These are phyloP conservation scores for Dryobotodes eremita DNA, from an alignment of 2,888 invertebrate genomes.

Conservation along the genomic window DNA sequence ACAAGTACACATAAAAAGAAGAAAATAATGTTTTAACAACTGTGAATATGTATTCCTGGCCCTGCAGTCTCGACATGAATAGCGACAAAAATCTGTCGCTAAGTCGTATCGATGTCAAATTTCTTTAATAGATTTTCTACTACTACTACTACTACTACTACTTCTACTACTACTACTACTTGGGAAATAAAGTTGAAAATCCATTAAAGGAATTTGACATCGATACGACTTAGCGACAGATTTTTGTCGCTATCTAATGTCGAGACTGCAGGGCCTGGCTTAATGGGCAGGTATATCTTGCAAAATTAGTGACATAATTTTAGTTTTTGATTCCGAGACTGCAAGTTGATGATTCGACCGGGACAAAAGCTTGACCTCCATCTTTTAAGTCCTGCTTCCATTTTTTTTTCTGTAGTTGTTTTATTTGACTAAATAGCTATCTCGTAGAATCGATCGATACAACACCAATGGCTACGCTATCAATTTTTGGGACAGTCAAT, in stretches of 20 bases:
- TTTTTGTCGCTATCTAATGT: too few species aligned
- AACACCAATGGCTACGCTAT: background rate
- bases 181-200: too few species aligned
- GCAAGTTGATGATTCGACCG: background rate
- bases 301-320: background rate
- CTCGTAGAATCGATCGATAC: constrained; percentile 15
- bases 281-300: background rate
- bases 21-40: background rate
- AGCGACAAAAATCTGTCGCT: too few species aligned
- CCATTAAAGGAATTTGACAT: too few species aligned
- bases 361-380: background rate
- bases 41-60: background rate
- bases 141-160: too few species aligned
- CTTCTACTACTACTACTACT: too few species aligned
- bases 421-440: constrained; percentile 4
- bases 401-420: background rate
- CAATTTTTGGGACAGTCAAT: constrained; percentile 13
- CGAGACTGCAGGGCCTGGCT: too few species aligned
- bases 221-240: too few species aligned
- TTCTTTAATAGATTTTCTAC: too few species aligned
- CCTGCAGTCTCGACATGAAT: too few species aligned
- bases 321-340: background rate
- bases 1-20: too few species aligned
- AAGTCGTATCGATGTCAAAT: too few species aligned
- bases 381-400: background rate